Conservation (phyloP, 2,113 vertebrate species). For the Cairina moschata region DNA sequence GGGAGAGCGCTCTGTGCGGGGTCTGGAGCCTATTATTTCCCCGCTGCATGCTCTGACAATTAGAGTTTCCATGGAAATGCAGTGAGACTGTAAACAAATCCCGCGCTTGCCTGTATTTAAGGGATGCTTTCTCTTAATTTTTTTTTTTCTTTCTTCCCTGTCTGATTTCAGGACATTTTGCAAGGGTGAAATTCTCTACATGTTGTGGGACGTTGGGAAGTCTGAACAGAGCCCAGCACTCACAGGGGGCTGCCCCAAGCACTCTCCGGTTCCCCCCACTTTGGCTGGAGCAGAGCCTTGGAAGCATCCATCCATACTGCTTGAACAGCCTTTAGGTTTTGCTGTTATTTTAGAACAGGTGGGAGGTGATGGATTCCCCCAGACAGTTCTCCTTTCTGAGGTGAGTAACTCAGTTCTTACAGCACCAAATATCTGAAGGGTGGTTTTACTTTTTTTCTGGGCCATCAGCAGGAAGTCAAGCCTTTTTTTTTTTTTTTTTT, state of each 20-base stretch:
- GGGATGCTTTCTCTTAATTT: neutral
- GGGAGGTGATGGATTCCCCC: neutral
- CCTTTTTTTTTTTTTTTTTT: neutral
- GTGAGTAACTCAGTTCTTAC: neutral
- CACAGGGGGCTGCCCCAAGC: accelerated
- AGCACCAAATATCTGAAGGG: neutral
- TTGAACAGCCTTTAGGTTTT: neutral
- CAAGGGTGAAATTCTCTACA: accelerated
- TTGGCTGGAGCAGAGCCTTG: neutral
- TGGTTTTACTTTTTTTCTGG: neutral
- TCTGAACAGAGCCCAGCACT: accelerated
- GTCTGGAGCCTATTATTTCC: neutral
- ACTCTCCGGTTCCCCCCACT: accelerated
- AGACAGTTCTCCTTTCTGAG: neutral
- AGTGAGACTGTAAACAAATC: neutral
- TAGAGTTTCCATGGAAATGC: slow-evolving; percentile 56
- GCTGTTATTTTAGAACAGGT: neutral
- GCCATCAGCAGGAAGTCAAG: neutral
- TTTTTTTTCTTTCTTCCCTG: too few relatives aligned
- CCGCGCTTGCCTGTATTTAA: neutral
- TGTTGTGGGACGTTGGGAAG: accelerated
- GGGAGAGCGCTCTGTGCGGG: neutral
- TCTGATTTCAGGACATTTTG: neutral
- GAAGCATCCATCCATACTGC: neutral
- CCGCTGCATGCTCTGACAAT: neutral